phyloP scores from a whole-genome alignment of 2,797 vertebrate species.

The Iguana delicatissima region DNA sequence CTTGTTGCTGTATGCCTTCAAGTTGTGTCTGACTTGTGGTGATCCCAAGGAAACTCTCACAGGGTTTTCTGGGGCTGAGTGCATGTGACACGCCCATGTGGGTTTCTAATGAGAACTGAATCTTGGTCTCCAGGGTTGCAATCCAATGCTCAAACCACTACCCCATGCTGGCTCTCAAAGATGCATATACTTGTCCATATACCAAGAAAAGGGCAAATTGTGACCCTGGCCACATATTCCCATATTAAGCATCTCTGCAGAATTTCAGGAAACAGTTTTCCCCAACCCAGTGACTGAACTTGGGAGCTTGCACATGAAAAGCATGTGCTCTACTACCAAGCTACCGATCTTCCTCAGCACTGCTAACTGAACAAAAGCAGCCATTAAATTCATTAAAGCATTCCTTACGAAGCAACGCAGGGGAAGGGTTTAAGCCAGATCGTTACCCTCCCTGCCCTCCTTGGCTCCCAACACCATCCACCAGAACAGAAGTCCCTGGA shows the following conservation, averaged over 20 bases:
- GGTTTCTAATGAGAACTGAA: too few species aligned
- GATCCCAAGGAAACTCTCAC: too few species aligned
- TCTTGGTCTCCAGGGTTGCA: too few species aligned
- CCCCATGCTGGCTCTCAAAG: too few species aligned
- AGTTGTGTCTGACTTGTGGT: too few species aligned
- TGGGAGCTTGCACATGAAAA: neutral
- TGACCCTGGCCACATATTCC: neutral
- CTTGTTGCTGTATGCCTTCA: too few species aligned
- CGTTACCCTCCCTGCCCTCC: constrained; percentile 69
- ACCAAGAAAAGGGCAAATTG: neutral
- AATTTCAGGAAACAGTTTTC: too few species aligned
- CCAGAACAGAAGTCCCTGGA: constrained; percentile 65
- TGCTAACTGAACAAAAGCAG: neutral
- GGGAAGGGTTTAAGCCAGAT: constrained; percentile 68
- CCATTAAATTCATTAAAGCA: constrained; percentile 15
- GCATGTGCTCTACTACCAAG: neutral
- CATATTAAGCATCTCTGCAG: neutral
- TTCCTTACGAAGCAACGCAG: constrained; percentile 47
- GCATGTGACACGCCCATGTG: too few species aligned
- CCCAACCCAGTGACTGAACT: neutral
- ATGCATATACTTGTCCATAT: neutral
- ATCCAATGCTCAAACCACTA: too few species aligned
- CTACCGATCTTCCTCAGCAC: neutral
- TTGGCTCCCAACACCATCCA: constrained; percentile 56
- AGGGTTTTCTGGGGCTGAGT: too few species aligned